Conservation (phyloP, 2,113 vertebrate species). For the Phainopepla nitens region DNA sequence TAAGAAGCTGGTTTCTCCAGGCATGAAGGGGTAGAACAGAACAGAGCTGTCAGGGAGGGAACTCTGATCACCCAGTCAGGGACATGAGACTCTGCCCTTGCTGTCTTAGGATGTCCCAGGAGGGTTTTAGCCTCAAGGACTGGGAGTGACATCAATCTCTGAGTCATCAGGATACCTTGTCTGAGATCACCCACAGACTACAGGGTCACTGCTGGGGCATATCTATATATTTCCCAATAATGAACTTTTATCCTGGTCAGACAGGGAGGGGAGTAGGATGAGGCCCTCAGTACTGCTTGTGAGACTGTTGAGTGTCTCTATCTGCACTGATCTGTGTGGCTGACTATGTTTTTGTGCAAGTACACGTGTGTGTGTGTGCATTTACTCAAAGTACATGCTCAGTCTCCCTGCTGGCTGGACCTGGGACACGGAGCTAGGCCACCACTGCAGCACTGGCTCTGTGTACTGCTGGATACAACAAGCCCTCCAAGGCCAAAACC, state of each 20-base stretch:
- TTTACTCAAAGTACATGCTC: background rate
- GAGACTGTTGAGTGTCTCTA: background rate
- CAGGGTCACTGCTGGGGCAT: background rate
- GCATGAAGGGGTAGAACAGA: background rate
- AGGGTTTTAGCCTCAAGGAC: fast-evolving
- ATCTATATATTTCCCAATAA: background rate
- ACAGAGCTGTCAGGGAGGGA: fast-evolving
- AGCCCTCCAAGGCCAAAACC: background rate
- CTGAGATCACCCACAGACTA: background rate
- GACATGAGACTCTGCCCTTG: background rate
- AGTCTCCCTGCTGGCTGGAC: background rate
- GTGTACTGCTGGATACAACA: background rate
- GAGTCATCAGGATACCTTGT: background rate
- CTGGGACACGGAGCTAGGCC: background rate
- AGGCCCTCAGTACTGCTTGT: background rate
- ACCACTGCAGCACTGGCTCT: background rate
- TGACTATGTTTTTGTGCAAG: background rate
- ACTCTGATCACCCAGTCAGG: background rate
- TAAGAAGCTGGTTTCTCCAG: background rate
- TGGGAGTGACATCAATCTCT: background rate
- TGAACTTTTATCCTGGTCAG: background rate
- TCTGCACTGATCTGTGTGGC: background rate
- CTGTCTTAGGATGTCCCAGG: background rate
- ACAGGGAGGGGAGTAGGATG: background rate
- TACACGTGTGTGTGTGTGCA: too few relatives aligned